Percentiles rank a stretch among this genome's conserved stretches.
phyloP scores from a whole-genome alignment of 2,888 invertebrate species.

The Heliconius hortense region DNA sequence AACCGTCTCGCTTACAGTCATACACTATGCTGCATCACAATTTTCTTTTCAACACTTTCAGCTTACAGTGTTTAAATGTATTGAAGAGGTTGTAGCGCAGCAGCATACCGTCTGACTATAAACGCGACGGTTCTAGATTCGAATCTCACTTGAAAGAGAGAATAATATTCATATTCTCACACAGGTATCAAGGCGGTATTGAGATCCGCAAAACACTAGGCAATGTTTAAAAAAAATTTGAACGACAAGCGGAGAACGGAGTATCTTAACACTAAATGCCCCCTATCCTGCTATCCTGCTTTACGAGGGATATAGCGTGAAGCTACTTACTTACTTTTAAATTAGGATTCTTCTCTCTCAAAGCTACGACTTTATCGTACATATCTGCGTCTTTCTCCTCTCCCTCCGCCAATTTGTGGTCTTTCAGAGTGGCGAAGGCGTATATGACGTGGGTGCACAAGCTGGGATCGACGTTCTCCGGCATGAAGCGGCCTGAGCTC shows the following conservation, averaged over 20 bases:
- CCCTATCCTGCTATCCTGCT: too few relatives aligned
- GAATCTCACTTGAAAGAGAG: neutral
- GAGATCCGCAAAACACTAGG: neutral
- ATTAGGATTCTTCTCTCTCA: constrained; percentile 94
- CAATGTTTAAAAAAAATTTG: neutral
- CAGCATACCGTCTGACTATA: too few relatives aligned
- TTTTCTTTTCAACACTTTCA: too few relatives aligned
- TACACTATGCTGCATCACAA: too few relatives aligned
- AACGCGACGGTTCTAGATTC: too few relatives aligned
- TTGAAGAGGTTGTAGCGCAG: too few relatives aligned
- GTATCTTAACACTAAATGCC: too few relatives aligned
- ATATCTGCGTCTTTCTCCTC: constrained; percentile 92
- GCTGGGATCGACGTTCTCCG: constrained; percentile 92
- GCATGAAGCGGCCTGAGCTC: constrained; percentile 92
- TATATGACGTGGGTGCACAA: constrained; percentile 97
- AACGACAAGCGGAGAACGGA: neutral
- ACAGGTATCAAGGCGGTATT: neutral
- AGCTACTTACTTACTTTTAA: constrained; percentile 84
- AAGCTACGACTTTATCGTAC: constrained; percentile 91
- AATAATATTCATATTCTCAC: neutral
- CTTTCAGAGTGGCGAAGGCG: constrained; percentile 95
- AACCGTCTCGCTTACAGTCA: too few relatives aligned
- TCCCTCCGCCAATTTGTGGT: constrained; percentile 90
- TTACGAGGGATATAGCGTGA: too few relatives aligned
- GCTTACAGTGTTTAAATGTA: too few relatives aligned